Conservation (phyloP, 1,140 invertebrate species). For the Tetramorium parvispinum region DNA sequence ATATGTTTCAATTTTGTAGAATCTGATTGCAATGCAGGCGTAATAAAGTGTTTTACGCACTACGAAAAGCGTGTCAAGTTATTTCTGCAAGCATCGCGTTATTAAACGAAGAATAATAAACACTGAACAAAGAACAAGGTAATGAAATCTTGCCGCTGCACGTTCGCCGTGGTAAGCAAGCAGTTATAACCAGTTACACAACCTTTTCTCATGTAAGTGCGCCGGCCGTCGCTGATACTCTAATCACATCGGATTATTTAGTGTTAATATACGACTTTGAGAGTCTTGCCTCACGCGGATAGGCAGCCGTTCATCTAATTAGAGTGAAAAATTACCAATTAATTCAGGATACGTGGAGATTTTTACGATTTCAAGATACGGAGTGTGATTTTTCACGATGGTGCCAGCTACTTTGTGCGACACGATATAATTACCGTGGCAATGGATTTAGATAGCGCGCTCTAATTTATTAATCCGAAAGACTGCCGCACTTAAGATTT, state of each 20-base stretch:
- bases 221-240: slow-evolving; percentile 24
- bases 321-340: slow-evolving; percentile 27
- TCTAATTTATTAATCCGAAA: slow-evolving; percentile 37
- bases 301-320: slow-evolving; percentile 26
- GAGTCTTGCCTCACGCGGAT: not conserved
- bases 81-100: not conserved
- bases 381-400: slow-evolving; percentile 21
- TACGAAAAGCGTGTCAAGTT: not conserved
- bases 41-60: not conserved
- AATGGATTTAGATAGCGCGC: slow-evolving; percentile 19
- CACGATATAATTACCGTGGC: not conserved
- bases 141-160: slow-evolving; percentile 18
- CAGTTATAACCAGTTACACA: slow-evolving; percentile 47
- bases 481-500: not conserved
- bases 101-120: slow-evolving; percentile 14
- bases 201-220: slow-evolving; percentile 44
- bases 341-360: not conserved
- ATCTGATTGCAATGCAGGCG: not conserved
- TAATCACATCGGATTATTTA: slow-evolving; percentile 54
- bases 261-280: slow-evolving; percentile 22
- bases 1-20: not conserved
- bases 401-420: not conserved
- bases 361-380: too few species aligned
- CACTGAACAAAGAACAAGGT: slow-evolving; percentile 28
- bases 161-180: not conserved